These are phyloP conservation scores for Pherbina coryleti DNA, from an alignment of 2,888 invertebrate genomes.

Conservation along the genomic window DNA sequence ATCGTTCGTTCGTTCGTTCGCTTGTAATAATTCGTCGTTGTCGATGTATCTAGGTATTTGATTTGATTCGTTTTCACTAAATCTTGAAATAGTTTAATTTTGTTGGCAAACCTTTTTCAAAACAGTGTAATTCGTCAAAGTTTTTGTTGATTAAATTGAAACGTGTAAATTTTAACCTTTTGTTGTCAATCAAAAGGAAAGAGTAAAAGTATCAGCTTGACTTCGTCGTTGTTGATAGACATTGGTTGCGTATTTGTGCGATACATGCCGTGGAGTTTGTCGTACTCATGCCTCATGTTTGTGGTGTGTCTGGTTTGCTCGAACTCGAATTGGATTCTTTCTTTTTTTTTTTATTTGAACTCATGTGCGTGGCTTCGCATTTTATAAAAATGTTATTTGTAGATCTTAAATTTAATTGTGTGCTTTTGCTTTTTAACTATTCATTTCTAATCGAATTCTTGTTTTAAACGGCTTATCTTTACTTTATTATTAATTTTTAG, in stretches of 20 bases:
- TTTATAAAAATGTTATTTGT: neutral
- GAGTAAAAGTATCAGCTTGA: too few species aligned
- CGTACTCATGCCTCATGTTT: slow-evolving; percentile 4
- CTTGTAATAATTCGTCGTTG: neutral
- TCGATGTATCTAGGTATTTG: too few species aligned
- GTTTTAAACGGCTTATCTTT: neutral
- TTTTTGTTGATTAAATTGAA: too few species aligned
- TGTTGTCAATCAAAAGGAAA: too few species aligned
- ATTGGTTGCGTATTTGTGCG: neutral
- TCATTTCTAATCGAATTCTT: neutral
- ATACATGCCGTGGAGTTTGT: neutral
- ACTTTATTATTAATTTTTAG: neutral
- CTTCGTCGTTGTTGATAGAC: neutral
- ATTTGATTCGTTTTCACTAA: slow-evolving; percentile 16
- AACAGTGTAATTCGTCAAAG: too few species aligned
- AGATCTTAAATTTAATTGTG: neutral
- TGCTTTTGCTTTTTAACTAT: neutral
- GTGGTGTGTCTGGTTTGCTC: slow-evolving; percentile 7
- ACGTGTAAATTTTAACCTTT: too few species aligned
- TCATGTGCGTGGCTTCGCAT: neutral
- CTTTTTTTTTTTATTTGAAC: neutral
- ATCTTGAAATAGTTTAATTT: neutral
- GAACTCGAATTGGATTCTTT: neutral
- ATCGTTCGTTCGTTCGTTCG: slow-evolving; percentile 1
- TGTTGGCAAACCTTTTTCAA: neutral